Conservation (phyloP, 2,888 invertebrate species). For the Stomorhina lunata region DNA sequence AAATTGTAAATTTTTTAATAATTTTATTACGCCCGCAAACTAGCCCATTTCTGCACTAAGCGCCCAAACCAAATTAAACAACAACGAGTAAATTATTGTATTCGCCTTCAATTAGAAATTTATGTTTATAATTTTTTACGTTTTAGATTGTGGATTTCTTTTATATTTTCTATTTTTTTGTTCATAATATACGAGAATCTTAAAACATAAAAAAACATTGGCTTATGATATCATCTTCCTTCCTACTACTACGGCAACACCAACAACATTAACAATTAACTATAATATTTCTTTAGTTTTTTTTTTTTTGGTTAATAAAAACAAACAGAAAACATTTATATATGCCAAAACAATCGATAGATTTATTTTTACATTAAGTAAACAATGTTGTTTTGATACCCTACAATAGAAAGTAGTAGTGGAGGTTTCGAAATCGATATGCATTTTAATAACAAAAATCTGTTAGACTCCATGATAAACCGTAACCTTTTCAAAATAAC, state of each 20-base stretch:
- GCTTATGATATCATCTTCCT: slow-evolving; percentile 54
- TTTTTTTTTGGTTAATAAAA: slow-evolving; percentile 50
- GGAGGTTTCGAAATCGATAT: too few relatives aligned
- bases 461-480: too few relatives aligned
- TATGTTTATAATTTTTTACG: background rate
- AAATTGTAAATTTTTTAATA: too few relatives aligned
- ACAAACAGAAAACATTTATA: slow-evolving; percentile 13
- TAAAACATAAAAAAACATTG: too few relatives aligned
- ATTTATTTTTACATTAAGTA: slow-evolving; percentile 24
- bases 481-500: too few relatives aligned
- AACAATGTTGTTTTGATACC: slow-evolving; percentile 18
- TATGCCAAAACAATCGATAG: slow-evolving; percentile 39
- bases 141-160: background rate
- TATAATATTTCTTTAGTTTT: slow-evolving; percentile 24
- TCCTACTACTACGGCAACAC: slow-evolving; percentile 11
- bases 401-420: background rate
- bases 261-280: slow-evolving; percentile 12
- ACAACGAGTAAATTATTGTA: too few relatives aligned
- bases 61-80: slow-evolving; percentile 9
- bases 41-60: background rate
- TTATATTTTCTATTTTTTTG: background rate
- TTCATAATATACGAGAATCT: background rate
- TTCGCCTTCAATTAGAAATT: slow-evolving; percentile 7
- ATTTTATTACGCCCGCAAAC: background rate
- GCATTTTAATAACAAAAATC: too few relatives aligned